These are phyloP conservation scores for Plestiodon gilberti DNA, from an alignment of 2,113 vertebrate genomes.

Conservation along the genomic window DNA sequence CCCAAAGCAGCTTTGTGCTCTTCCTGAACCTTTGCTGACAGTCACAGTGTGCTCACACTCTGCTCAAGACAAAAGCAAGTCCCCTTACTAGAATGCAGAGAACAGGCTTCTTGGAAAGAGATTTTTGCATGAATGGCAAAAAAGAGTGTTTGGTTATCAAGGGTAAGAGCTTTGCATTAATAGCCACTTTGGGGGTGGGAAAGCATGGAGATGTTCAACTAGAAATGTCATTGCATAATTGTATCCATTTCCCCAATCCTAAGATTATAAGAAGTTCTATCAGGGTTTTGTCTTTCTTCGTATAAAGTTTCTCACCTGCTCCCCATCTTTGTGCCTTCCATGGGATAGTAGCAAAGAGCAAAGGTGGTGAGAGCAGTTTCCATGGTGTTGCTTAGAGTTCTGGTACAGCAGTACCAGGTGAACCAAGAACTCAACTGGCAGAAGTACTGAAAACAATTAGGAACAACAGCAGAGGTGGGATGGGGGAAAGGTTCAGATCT, in stretches of 20 bases:
- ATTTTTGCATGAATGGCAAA: not conserved
- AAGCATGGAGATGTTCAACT: too few species aligned
- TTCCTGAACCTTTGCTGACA: too few species aligned
- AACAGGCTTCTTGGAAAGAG: not conserved
- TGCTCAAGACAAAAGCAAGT: too few species aligned
- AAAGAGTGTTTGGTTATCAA: not conserved
- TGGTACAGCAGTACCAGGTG: constrained; percentile 94
- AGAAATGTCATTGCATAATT: not conserved
- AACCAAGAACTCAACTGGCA: constrained; percentile 97
- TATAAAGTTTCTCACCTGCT: constrained; percentile 79
- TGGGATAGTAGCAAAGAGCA: constrained; percentile 89
- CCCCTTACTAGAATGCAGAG: too few species aligned
- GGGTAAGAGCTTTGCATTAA: not conserved
- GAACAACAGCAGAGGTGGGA: constrained; percentile 30
- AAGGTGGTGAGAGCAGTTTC: constrained; percentile 87
- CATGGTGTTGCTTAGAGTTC: constrained; percentile 94
- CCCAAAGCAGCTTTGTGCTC: not conserved
- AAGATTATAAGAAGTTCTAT: not conserved
- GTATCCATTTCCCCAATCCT: not conserved
- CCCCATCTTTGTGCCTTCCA: constrained; percentile 81
- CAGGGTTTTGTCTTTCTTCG: not conserved
- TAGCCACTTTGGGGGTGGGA: not conserved
- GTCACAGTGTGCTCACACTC: too few species aligned
- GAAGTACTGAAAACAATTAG: constrained; percentile 81
- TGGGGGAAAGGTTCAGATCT: not conserved